A percentile compares a stretch with the other conserved stretches of the same genome.
phyloP scores from a whole-genome alignment of 1,140 invertebrate species.

The Drosophila virilis region DNA sequence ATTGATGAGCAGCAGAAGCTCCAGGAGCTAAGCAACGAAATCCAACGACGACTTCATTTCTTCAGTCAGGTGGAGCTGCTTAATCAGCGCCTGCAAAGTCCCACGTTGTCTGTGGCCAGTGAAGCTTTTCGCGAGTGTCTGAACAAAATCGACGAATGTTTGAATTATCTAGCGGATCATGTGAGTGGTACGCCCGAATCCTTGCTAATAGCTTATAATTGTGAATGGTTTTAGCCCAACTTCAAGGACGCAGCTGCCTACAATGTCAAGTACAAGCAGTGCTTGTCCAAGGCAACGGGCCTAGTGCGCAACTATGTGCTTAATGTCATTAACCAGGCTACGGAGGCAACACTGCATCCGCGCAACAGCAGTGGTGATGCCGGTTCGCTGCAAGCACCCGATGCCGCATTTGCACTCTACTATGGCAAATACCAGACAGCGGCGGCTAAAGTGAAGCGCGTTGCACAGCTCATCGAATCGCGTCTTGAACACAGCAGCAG shows the following conservation, averaged over 20 bases:
- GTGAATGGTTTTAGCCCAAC: slow-evolving; percentile 84
- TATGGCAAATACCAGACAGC: slow-evolving; percentile 97
- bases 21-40: slow-evolving; percentile 90
- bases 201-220: not conserved
- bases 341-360: slow-evolving; percentile 88
- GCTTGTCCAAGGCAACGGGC: slow-evolving; percentile 91
- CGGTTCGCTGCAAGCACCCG: slow-evolving; percentile 81
- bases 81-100: slow-evolving; percentile 91
- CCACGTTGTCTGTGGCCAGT: slow-evolving; percentile 92
- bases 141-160: slow-evolving; percentile 93
- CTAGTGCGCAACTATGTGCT: slow-evolving; percentile 91
- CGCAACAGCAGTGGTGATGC: slow-evolving; percentile 62
- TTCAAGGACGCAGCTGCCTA: slow-evolving; percentile 91
- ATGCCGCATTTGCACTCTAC: slow-evolving; percentile 94
- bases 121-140: slow-evolving; percentile 93
- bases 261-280: slow-evolving; percentile 91
- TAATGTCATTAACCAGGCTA: slow-evolving; percentile 90
- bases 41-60: slow-evolving; percentile 92
- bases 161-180: slow-evolving; percentile 93
- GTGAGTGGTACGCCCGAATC: slow-evolving; percentile 85
- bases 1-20: slow-evolving; percentile 94
- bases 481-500: slow-evolving; percentile 87
- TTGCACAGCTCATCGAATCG: slow-evolving; percentile 93
- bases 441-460: slow-evolving; percentile 91
- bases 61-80: slow-evolving; percentile 94